phyloP scores from a whole-genome alignment of 2,113 vertebrate species.

The Herpetotheres cachinnans region DNA sequence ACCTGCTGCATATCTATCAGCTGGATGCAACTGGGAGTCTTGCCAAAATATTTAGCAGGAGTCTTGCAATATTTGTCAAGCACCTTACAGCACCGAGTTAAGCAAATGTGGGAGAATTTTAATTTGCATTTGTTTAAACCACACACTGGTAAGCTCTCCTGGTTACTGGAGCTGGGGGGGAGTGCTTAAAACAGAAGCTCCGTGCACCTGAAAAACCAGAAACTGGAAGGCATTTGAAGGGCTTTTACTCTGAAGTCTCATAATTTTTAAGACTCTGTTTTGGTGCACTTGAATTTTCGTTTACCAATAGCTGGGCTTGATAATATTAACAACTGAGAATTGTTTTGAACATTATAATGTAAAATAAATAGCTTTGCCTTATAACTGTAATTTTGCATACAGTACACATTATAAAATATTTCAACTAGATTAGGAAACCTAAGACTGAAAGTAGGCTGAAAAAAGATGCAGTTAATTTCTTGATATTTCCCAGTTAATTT shows the following conservation, averaged over 20 bases:
- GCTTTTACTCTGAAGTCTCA: neutral
- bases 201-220: neutral
- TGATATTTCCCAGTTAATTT: neutral
- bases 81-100: neutral
- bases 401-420: neutral
- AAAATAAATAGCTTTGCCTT: neutral
- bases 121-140: neutral
- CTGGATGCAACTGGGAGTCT: neutral
- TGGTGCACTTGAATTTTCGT: neutral
- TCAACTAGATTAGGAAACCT: neutral
- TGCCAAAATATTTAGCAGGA: neutral
- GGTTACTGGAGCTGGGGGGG: neutral
- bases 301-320: neutral
- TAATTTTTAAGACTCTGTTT: neutral
- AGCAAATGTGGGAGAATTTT: neutral
- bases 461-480: neutral
- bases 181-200: neutral
- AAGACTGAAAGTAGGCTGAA: neutral
- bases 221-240: neutral
- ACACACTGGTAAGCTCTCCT: neutral
- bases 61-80: neutral
- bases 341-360: neutral
- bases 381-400: neutral
- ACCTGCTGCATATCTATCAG: neutral
- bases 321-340: neutral